Conservation (phyloP, 2,888 invertebrate genomes). For the Boloria euphrosyne region DNA sequence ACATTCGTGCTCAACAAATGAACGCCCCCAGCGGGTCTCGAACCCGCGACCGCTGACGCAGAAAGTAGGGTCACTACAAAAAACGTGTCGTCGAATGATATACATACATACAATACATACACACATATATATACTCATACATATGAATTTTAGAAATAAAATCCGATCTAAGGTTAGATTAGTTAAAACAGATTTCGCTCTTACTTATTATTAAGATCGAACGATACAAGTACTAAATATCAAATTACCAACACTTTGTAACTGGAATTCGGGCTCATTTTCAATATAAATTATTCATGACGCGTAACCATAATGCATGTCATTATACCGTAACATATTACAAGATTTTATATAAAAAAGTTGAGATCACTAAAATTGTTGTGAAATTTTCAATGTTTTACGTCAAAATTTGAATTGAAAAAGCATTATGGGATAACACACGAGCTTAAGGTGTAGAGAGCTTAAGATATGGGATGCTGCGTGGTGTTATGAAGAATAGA, state of each 20-base stretch:
- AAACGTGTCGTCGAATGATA: too few relatives aligned
- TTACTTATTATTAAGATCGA: constrained; percentile 9
- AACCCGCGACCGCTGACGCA: too few relatives aligned
- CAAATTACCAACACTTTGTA: constrained; percentile 25
- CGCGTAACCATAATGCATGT: constrained; percentile 53
- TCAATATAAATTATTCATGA: constrained; percentile 55
- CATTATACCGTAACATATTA: constrained; percentile 48
- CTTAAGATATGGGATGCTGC: not conserved
- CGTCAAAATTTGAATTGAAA: not conserved
- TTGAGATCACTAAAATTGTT: not conserved
- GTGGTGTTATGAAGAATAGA: not conserved
- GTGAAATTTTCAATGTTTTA: constrained; percentile 20
- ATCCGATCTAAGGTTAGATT: not conserved
- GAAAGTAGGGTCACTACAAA: too few relatives aligned
- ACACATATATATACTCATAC: too few relatives aligned
- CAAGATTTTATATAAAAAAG: constrained; percentile 6
- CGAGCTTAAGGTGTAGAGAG: not conserved
- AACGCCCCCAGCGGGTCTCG: too few relatives aligned
- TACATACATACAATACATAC: too few relatives aligned
- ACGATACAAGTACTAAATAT: constrained; percentile 28
- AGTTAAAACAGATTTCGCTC: not conserved
- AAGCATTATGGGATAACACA: too few relatives aligned
- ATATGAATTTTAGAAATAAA: too few relatives aligned
- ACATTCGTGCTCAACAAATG: too few relatives aligned
- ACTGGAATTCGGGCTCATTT: constrained; percentile 28